These are phyloP conservation scores for Murina feae DNA, from an alignment of 2,113 vertebrate species.

Conservation along the genomic window DNA sequence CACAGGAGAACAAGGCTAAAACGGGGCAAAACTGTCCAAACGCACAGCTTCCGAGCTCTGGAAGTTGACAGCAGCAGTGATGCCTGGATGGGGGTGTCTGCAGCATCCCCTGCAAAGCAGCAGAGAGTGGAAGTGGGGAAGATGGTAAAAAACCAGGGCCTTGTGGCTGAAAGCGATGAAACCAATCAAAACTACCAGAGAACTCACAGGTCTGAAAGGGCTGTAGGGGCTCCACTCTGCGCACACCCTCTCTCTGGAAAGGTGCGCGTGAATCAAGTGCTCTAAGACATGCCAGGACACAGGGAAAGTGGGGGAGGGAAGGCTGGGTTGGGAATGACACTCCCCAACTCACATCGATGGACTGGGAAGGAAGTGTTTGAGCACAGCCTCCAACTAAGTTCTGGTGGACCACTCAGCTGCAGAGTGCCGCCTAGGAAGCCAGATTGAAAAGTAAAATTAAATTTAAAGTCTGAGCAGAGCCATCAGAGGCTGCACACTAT, in stretches of 20 bases:
- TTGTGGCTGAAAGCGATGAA: not conserved
- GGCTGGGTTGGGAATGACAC: not conserved
- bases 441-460: not conserved
- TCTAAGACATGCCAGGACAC: not conserved
- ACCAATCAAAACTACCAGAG: not conserved
- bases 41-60: not conserved
- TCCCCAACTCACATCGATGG: fast-evolving
- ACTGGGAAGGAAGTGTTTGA: not conserved
- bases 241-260: not conserved
- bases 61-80: not conserved
- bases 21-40: not conserved
- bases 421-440: not conserved
- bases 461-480: not conserved
- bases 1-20: not conserved
- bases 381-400: not conserved
- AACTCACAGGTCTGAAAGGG: too few species aligned
- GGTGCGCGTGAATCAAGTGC: fast-evolving
- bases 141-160: not conserved
- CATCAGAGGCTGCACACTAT: not conserved
- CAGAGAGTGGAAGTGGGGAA: not conserved
- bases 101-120: not conserved
- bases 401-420: not conserved
- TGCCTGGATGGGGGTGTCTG: not conserved
- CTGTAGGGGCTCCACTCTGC: not conserved
- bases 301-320: not conserved